Evolutionary conservation across 2,797 vertebrate genomes (phyloP), one percentile per base, ranked within the genome.

Genomic region (Hyperoplus immaculatus): DNA sequence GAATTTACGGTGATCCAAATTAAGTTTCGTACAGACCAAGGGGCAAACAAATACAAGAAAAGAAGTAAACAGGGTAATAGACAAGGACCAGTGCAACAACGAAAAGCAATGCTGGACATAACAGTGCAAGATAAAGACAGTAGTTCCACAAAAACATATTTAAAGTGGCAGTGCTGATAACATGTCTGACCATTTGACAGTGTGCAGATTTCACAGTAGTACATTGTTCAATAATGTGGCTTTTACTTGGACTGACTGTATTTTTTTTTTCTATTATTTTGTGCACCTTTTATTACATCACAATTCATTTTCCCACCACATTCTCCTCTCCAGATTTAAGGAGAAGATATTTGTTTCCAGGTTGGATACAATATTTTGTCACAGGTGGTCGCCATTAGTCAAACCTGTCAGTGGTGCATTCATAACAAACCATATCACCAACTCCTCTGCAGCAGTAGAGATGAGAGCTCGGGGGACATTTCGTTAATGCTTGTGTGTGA

Each of bases 321-420:
- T 43, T 16, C n/a, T 62, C 57, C n/a, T 69, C 47, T 78, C n/a
- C 62, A 59, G 68, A 70, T 21, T 42, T 3, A 56, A 78, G 56
- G 59, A n/a, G 41, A 68, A 50, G 47, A 65, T 49, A 72, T 78
- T 78, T 70, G 60, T 87, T 84, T 72, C 66, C 58, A 53, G 45
- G 60, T 82, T 80, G 75, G 75, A 81, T 65, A 61, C 75, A 77
- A 67, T 67, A 10, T 63, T 43, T 71, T 41, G 54, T 82, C 80
- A 82, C 21, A 43, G 73, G 61, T 76, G 79, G 60, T 72, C 71
- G 80, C 75, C 79, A 82, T 92, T 85, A 81, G 74, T 91, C 81
- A 84, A 67, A 78, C 87, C 77, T 84, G 78, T 89, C 65, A 72
- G 57, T 53, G 75, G 51, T 50, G 59, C 59, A 79, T 86, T 80